Base-by-base conservation (phyloP, 2,888 invertebrate genomes). In the Neoitamus cyanurus region DNA sequence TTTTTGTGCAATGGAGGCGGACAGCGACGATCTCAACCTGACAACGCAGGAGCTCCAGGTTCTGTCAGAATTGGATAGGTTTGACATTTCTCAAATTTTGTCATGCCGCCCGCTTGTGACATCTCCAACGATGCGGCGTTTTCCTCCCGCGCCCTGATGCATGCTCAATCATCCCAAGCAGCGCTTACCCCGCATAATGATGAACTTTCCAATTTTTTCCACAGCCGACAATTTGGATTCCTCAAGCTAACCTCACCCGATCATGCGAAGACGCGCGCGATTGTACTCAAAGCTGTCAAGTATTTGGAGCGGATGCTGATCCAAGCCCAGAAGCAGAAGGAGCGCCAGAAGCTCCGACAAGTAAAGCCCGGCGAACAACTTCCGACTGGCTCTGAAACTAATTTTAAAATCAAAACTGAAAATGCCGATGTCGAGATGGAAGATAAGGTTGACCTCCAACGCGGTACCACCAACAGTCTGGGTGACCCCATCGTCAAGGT, bases 211-310 rank as follows among this genome's bases (percentile, higher is more conserved):
- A 42, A 9, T 58, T 58, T 25, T 83, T 73, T 85, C 87, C 94
- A 86, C 93, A 98, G 98, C 90, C 97, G 97, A 30, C 96, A 97
- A 89, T 98, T 96, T 93, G 98, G 98, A 69, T 97, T 97, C 90
- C 92, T 98, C 86, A 95, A 97, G 89, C 92, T 98, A 73, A 95
- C 95, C 88, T 94, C 94, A 84, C 93, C 95, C 77, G 97, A 97
- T 90, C 96, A 97, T 93, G 93, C 93, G 13, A 94, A 95, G 89
- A 96, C 97, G 87, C 94, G 96, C 89, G 94, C 94, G 73, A 92
- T 98, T 87, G 94, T 98, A 42, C 94, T 96, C 84, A 96, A 95
- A 93, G 97, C 97, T 85, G 95, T 97, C 84, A 96, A 95, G 89
- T 96, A 96, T 90, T 92, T 97, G 88, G 97, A 97, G 90, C 94